Percentiles rank a stretch among this genome's conserved stretches.
These are phyloP conservation scores for Rhinoraja longicauda DNA, from an alignment of 2,797 vertebrate species.

Conservation along the genomic window DNA sequence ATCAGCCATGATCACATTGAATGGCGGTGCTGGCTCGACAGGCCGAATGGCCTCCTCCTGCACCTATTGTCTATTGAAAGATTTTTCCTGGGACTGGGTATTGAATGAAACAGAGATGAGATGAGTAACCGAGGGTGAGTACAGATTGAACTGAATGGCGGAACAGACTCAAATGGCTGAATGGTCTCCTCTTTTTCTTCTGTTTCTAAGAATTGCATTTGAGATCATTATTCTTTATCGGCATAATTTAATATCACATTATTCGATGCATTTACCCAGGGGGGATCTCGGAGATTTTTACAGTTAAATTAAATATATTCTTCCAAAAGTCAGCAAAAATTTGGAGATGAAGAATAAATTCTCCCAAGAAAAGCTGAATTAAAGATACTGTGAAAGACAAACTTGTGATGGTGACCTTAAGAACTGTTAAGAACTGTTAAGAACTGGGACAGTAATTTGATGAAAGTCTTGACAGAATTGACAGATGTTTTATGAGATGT, in stretches of 20 bases:
- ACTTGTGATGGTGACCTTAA: not conserved
- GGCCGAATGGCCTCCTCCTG: too few relatives aligned
- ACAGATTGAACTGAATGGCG: not conserved
- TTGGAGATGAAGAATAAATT: not conserved
- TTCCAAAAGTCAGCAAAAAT: slow-evolving; percentile 11
- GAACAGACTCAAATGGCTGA: not conserved
- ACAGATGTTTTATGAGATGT: not conserved
- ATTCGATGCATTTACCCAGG: not conserved
- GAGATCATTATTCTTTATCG: too few relatives aligned
- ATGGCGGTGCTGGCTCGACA: too few relatives aligned
- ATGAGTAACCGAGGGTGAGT: not conserved
- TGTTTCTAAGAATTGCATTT: not conserved
- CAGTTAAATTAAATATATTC: slow-evolving; percentile 5
- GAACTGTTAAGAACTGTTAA: too few relatives aligned
- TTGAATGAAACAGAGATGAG: not conserved
- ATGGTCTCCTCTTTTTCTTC: not conserved
- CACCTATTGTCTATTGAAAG: too few relatives aligned
- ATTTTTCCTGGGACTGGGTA: not conserved
- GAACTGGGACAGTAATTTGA: not conserved
- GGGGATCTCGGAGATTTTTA: not conserved
- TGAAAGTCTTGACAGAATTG: not conserved
- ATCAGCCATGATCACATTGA: too few relatives aligned
- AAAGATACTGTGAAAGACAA: not conserved
- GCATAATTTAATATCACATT: not conserved
- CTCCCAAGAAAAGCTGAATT: not conserved